Conservation (phyloP, 2,797 vertebrate genomes). For the Pantherophis vulpinus region DNA sequence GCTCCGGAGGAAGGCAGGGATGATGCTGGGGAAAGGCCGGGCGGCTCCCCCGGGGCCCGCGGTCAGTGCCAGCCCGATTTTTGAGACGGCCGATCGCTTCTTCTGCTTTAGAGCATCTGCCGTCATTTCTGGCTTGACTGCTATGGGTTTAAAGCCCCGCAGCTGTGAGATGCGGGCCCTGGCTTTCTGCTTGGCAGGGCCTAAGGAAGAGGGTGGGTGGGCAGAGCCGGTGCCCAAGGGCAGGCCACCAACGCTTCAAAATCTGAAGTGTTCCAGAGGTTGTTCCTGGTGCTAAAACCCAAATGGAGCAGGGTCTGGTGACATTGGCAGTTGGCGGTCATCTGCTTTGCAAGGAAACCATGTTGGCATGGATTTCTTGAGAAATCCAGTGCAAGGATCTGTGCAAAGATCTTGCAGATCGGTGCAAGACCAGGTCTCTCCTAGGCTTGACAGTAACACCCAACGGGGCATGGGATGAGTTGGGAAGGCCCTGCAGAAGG, state of each 20-base stretch:
- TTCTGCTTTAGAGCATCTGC: slow-evolving; percentile 5
- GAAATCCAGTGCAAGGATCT: neutral
- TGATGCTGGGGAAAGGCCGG: neutral
- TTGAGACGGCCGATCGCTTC: neutral
- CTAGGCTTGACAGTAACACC: neutral
- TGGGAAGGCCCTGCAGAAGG: neutral
- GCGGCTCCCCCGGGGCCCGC: slow-evolving; percentile 15
- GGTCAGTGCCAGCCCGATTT: slow-evolving; percentile 15
- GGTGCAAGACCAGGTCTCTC: neutral
- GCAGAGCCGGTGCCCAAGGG: too few relatives aligned
- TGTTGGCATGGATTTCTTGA: neutral
- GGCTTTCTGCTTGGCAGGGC: neutral
- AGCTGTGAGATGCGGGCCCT: neutral
- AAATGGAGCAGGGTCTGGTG: slow-evolving; percentile 20
- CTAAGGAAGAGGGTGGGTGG: neutral
- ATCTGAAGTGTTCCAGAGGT: neutral
- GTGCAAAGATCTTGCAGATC: too few relatives aligned
- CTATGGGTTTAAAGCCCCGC: neutral
- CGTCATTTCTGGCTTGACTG: neutral
- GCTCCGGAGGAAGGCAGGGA: neutral
- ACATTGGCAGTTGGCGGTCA: neutral
- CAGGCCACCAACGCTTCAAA: neutral
- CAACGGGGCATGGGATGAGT: neutral
- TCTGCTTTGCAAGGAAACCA: neutral
- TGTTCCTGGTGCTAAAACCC: slow-evolving; percentile 10